Evolutionary conservation across 2,797 vertebrate species (phyloP).

Genomic region (Podarcis siculus): DNA sequence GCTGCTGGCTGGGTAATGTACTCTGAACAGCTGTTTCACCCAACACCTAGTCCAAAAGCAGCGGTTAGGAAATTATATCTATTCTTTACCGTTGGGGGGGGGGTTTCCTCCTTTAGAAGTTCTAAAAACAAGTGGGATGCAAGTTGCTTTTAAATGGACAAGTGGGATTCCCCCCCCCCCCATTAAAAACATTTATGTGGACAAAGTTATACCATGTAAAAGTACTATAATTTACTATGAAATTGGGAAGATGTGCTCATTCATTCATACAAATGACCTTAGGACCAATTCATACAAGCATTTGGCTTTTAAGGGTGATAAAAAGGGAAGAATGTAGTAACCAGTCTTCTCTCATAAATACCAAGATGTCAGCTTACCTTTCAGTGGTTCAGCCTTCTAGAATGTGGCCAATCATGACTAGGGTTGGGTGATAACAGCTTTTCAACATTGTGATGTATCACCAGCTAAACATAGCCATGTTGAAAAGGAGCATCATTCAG

Average conservation of each 20-base stretch:
- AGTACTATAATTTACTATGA: too few relatives aligned
- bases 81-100: neutral
- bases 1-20: neutral
- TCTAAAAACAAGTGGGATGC: too few relatives aligned
- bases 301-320: neutral
- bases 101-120: too few relatives aligned
- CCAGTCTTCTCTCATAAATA: neutral
- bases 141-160: too few relatives aligned
- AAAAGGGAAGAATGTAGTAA: neutral
- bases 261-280: neutral
- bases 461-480: too few relatives aligned
- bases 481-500: too few relatives aligned
- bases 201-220: too few relatives aligned
- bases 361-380: neutral
- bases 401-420: too few relatives aligned
- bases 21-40: neutral
- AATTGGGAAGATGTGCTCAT: neutral
- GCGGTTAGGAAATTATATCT: neutral
- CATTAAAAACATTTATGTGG: too few relatives aligned
- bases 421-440: too few relatives aligned
- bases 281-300: neutral
- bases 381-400: neutral
- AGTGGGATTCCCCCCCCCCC: too few relatives aligned
- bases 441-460: too few relatives aligned
- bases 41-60: neutral